Base-by-base conservation (phyloP, 2,888 invertebrate genomes). In the Fragum fragum region DNA sequence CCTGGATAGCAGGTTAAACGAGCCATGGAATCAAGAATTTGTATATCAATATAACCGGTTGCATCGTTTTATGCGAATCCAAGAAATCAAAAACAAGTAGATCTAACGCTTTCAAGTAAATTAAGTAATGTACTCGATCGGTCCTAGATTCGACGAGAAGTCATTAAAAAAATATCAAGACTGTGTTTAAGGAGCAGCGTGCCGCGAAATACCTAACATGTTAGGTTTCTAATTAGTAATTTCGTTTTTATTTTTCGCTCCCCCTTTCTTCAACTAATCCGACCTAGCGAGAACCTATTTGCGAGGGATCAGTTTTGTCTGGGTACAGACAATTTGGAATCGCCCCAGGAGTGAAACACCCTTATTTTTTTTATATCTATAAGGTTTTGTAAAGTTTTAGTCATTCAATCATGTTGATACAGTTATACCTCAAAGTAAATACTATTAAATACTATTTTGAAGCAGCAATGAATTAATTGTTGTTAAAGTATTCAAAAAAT, bases 191-290 rank as follows among this genome's bases (percentile, higher is more conserved):
- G 14, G 47, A 47, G 53, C 57, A 52, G 59, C 70, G 63, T 53
- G 79, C 74, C n/a, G 32, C 39, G 39, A 70, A 73, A 73, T 79
- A 42, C 61, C 70, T 70, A 29, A 29, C 79, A 52, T 73, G 79
- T 77, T 75, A 79, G 76, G 73, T 81, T 80, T 78, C 76, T 81
- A 81, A 83, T 85, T 85, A 81, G 78, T 66, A 59, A 77, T 78
- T 82, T 81, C 63, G 74, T 72, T 81, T 82, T 85, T 83, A 86
- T 83, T 83, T 69, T 76, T 79, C 74, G 23, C 66, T 61, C 55
- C 57, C 59, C 76, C 83, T 86, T 83, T 83, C 73, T 83, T 72
- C 79, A 26, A 18, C 52, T 86, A 86, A 86, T 83, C 83, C 81
- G 73, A 55, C 86, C 61, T 57, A 59, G 73, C 53, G 81, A 32